Percentiles rank a stretch among this genome's conserved stretches.
These are phyloP conservation scores for Mythimna lalbum DNA, from an alignment of 2,888 invertebrate species.

Conservation along the genomic window DNA sequence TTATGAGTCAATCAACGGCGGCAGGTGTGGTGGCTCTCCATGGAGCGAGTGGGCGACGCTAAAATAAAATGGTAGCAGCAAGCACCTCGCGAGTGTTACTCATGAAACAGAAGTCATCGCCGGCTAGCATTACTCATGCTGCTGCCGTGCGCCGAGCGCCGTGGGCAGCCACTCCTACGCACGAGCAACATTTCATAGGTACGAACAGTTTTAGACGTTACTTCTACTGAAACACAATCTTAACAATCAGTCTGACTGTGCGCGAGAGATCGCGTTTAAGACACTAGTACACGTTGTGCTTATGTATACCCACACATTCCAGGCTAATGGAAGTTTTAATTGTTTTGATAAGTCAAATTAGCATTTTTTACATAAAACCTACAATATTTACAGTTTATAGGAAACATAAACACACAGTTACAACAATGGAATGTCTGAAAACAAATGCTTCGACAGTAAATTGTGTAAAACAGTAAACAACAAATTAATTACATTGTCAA, in stretches of 20 bases:
- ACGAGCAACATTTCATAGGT: constrained; percentile 87
- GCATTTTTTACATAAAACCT: constrained; percentile 19
- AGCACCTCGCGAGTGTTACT: constrained; percentile 78
- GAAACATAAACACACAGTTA: constrained; percentile 29
- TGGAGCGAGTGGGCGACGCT: constrained; percentile 83
- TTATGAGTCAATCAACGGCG: constrained; percentile 78
- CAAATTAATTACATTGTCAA: constrained; percentile 46
- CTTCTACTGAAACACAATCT: constrained; percentile 70
- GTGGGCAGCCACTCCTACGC: constrained; percentile 86
- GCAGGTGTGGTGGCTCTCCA: constrained; percentile 86
- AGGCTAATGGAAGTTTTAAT: constrained; percentile 13
- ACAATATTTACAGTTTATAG: constrained; percentile 25
- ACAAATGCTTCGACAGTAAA: constrained; percentile 30
- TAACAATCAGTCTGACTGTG: constrained; percentile 61
- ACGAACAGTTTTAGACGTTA: constrained; percentile 79
- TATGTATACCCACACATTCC: constrained; percentile 17
- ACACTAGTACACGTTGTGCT: constrained; percentile 17
- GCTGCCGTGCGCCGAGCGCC: constrained; percentile 65
- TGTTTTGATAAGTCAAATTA: constrained; percentile 10
- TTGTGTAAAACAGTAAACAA: constrained; percentile 46
- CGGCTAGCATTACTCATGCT: constrained; percentile 83
- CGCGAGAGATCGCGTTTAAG: constrained; percentile 45
- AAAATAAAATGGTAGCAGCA: constrained; percentile 86
- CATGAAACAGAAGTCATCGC: constrained; percentile 78
- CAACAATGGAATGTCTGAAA: constrained; percentile 35